A percentile compares a stretch with the other conserved stretches of the same genome.
These are phyloP conservation scores for Euleptes europaea DNA, from an alignment of 2,113 vertebrate species.

Conservation along the genomic window DNA sequence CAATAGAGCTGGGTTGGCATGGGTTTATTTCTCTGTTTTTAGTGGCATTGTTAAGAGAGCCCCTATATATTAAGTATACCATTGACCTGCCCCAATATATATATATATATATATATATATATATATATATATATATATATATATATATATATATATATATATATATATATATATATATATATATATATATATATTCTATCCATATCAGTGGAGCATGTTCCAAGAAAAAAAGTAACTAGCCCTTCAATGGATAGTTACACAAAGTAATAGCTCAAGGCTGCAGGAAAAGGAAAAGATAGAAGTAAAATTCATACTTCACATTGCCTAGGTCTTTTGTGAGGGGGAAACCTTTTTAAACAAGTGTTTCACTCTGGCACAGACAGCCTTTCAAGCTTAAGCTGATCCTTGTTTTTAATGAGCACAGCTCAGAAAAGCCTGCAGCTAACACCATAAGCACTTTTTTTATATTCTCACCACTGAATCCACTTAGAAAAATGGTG, in stretches of 20 bases:
- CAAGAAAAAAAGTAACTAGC: background rate
- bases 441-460: slow-evolving; percentile 12
- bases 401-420: slow-evolving; percentile 23
- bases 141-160: no score
- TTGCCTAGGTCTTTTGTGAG: background rate
- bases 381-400: slow-evolving; percentile 12
- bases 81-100: background rate
- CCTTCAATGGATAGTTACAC: background rate
- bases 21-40: background rate
- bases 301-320: background rate
- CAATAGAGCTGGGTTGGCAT: background rate
- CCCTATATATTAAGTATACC: background rate
- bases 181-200: background rate
- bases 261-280: slow-evolving; percentile 33
- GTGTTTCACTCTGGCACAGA: background rate
- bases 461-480: slow-evolving; percentile 4
- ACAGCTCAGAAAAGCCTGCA: background rate
- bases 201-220: background rate
- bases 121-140: no score
- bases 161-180: no score
- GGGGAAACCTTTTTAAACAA: background rate
- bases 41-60: background rate
- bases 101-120: no score
- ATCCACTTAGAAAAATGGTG: background rate
- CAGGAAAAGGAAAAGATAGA: background rate